These are phyloP conservation scores for Alaudala cheleensis DNA, from an alignment of 2,113 vertebrate genomes.

Conservation along the genomic window DNA sequence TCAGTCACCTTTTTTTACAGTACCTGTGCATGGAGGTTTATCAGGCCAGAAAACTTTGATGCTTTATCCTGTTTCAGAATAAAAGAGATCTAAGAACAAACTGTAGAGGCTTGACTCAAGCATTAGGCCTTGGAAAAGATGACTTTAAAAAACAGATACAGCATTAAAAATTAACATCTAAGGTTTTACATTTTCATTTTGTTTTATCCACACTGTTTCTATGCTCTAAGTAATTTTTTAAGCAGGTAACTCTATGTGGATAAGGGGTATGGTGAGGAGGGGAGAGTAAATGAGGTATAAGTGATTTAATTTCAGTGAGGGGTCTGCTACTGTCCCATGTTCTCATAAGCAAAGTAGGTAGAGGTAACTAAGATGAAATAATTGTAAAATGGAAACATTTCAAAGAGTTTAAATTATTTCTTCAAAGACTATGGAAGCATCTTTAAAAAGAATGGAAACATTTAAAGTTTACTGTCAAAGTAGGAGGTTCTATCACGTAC, in stretches of 20 bases:
- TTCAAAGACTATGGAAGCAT: background rate
- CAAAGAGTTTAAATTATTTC: background rate
- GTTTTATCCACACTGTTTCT: background rate
- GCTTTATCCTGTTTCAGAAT: background rate
- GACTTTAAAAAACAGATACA: background rate
- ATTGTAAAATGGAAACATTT: background rate
- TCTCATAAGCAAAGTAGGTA: background rate
- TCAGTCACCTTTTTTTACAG: background rate
- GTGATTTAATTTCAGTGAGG: background rate
- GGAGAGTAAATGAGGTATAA: background rate
- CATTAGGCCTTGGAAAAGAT: background rate
- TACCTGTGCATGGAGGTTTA: fast-evolving
- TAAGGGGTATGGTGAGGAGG: background rate
- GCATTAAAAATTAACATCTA: background rate
- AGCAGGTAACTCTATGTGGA: background rate
- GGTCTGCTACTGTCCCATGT: background rate
- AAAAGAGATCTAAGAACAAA: background rate
- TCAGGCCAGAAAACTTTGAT: background rate
- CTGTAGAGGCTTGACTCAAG: background rate
- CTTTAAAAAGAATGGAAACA: background rate
- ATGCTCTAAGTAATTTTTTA: background rate
- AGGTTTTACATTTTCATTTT: background rate
- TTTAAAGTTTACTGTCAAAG: background rate
- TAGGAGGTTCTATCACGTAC: background rate
- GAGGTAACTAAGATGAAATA: background rate